These are phyloP conservation scores for Acleris laterana DNA, from an alignment of 2,888 invertebrate species.

Conservation along the genomic window DNA sequence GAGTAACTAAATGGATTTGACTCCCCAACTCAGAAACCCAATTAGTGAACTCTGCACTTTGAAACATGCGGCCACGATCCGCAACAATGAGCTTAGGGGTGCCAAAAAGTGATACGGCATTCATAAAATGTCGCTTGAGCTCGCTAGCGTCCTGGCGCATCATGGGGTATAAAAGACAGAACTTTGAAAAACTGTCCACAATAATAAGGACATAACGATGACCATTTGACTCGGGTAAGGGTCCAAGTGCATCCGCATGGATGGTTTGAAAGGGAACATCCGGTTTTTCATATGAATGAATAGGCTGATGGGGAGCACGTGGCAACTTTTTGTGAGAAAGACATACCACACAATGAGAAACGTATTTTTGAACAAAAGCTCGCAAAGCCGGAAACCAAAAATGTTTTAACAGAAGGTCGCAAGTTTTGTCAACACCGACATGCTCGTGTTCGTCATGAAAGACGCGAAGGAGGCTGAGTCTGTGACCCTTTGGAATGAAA, in stretches of 20 bases:
- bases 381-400: too few species aligned
- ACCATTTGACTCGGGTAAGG: background rate
- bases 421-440: too few species aligned
- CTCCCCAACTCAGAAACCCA: slow-evolving; percentile 3
- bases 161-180: background rate
- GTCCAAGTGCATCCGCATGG: background rate
- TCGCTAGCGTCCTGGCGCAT: background rate
- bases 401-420: too few species aligned
- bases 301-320: too few species aligned
- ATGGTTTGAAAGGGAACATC: too few species aligned
- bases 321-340: too few species aligned
- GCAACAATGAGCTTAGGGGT: background rate
- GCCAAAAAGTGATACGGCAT: background rate
- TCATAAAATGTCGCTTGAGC: background rate
- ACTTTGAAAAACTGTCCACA: background rate
- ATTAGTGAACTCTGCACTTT: background rate
- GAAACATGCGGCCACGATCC: slow-evolving; percentile 2
- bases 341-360: too few species aligned
- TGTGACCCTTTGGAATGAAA: too few species aligned
- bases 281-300: too few species aligned
- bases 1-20: background rate
- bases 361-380: too few species aligned
- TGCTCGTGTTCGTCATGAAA: too few species aligned
- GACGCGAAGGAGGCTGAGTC: too few species aligned
- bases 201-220: background rate